Evolutionary conservation across 2,113 vertebrate species (phyloP).

Genomic region (Egretta garzetta): DNA sequence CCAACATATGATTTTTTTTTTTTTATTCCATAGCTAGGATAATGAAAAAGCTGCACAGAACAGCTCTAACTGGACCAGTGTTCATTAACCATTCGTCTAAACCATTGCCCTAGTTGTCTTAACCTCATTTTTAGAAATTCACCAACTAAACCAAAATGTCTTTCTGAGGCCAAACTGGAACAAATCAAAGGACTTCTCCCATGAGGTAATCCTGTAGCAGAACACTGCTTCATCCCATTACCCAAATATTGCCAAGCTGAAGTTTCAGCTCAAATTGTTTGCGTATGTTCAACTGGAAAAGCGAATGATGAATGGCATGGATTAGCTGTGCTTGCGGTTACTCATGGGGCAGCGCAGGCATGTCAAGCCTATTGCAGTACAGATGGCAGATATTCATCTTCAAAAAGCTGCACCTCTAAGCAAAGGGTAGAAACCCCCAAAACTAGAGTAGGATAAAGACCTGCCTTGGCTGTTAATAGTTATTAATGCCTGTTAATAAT

Average conservation of each 20-base stretch:
- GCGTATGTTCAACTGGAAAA: constrained; percentile 25
- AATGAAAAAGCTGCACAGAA: neutral
- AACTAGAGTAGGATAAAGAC: neutral
- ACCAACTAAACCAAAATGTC: neutral
- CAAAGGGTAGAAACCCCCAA: neutral
- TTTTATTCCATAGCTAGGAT: neutral
- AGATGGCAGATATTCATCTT: neutral
- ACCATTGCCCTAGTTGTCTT: neutral
- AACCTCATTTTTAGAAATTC: constrained; percentile 36
- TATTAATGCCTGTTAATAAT: neutral
- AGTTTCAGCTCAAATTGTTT: constrained; percentile 44
- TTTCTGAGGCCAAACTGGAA: constrained; percentile 26
- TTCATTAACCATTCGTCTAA: neutral
- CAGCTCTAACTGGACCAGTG: neutral
- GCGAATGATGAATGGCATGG: neutral
- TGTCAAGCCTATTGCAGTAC: neutral
- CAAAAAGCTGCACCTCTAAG: neutral
- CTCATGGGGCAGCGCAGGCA: neutral
- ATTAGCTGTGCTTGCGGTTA: constrained; percentile 27
- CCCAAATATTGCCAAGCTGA: constrained; percentile 23
- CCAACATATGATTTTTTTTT: neutral
- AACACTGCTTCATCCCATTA: neutral
- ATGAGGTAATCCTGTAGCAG: neutral
- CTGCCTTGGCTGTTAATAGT: neutral
- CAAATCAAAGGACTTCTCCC: neutral